Base-by-base conservation (phyloP, 2,888 invertebrate species). In the Dryomyza anilis region DNA sequence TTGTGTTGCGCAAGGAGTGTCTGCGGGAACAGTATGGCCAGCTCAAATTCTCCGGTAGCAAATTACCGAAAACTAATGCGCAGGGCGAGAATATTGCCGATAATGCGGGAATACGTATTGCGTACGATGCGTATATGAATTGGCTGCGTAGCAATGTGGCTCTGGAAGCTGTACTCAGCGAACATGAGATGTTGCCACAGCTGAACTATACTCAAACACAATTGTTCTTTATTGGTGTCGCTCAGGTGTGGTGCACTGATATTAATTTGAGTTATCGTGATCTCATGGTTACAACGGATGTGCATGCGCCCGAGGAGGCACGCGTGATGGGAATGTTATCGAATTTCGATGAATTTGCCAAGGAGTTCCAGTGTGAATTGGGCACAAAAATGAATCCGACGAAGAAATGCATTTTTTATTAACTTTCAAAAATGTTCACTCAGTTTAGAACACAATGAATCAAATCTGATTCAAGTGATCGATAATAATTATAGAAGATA, bases 21-120 rank as follows among this genome's bases (percentile, higher is more conserved):
- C 71, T 81, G 6, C 69, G 71, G 1, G 68, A 78, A 7, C 79
- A 81, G 55, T 80, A 79, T 53, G 70, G 74, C 12, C 65, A 62
- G 3, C 72, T 65, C 46, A 70, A 55, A 39, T 71, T 74, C 36
- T 68, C 72, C 27, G 73, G 72, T 14, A 30, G 27, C 0, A 65
- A 30, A 16, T 30, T 79, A 25, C 66, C 71, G 2, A 73, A 67
- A 19, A 68, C 69, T 1, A 71, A 74, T 29, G 70, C 72, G 1
- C 79, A 78, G 46, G 71, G 72, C 6, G 78, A 80, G 67, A 76
- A 78, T 53, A 77, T 81, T 48, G 79, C 81, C 14, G 83, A 82
- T 62, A 81, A 79, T 71, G 74, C 73, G n/a, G 82, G 76, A 8
- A 56, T 81, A 7, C 80, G 76, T 30, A 74, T 80, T 25, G 74